These are phyloP conservation scores for Cisticola juncidis DNA, from an alignment of 2,113 vertebrate genomes.

Conservation along the genomic window DNA sequence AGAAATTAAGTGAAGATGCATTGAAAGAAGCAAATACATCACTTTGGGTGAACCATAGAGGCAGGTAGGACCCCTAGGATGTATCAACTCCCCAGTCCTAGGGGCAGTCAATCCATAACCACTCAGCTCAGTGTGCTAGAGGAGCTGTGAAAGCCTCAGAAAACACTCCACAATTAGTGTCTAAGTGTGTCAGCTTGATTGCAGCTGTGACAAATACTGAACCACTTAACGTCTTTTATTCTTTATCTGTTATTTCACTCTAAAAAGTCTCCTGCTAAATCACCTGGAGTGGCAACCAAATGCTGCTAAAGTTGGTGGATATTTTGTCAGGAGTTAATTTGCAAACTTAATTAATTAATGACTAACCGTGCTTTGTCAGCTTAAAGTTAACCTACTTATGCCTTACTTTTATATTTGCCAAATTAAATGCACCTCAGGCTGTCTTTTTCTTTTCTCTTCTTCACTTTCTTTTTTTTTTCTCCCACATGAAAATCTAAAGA, in stretches of 20 bases:
- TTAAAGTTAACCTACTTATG: conserved; percentile 25
- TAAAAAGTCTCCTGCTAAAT: neutral
- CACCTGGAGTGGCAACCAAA: neutral
- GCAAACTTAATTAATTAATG: conserved; percentile 6
- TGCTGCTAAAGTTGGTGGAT: neutral
- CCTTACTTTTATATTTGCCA: neutral
- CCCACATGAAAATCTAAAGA: neutral
- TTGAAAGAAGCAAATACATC: neutral
- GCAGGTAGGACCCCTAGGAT: neutral
- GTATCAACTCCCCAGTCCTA: neutral
- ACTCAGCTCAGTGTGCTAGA: neutral
- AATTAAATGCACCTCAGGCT: conserved; percentile 3
- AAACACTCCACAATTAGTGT: neutral
- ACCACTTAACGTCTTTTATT: neutral
- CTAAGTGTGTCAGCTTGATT: neutral
- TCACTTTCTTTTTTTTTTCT: neutral
- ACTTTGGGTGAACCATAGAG: neutral
- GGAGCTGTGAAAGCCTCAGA: neutral
- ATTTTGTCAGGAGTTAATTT: neutral
- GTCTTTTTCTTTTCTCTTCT: neutral
- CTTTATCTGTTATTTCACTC: neutral
- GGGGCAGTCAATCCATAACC: fast-evolving
- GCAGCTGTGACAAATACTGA: neutral
- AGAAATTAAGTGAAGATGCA: neutral
- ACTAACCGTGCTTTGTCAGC: neutral